Evolutionary conservation across 2,797 vertebrate species (phyloP).

Genomic region (Chromis chromis): DNA sequence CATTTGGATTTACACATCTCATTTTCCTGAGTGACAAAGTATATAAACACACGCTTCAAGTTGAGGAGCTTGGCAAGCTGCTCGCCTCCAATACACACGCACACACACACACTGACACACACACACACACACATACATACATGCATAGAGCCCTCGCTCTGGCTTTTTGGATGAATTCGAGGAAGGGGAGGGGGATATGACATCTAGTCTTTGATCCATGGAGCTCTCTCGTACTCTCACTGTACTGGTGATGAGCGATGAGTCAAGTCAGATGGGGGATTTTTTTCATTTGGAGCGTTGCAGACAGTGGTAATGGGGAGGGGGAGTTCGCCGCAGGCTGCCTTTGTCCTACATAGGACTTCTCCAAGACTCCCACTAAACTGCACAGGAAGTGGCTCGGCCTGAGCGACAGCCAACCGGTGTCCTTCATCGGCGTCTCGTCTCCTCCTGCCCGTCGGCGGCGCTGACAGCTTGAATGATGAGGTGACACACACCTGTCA

Average conservation of each 20-base stretch:
- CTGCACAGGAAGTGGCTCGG: conserved; percentile 64
- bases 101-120: conserved; percentile 30
- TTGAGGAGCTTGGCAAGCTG: conserved; percentile 69
- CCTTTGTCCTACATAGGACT: conserved; percentile 81
- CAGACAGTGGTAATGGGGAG: conserved; percentile 70
- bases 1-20: conserved; percentile 82
- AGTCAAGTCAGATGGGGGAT: conserved; percentile 76
- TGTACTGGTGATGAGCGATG: conserved; percentile 74
- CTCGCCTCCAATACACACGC: conserved; percentile 51
- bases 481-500: conserved; percentile 81
- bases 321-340: conserved; percentile 70
- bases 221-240: conserved; percentile 58
- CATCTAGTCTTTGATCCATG: conserved; percentile 78
- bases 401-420: conserved; percentile 65
- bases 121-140: conserved; percentile 27
- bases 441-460: conserved; percentile 61
- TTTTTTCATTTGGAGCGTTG: conserved; percentile 64
- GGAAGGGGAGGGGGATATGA: conserved; percentile 64
- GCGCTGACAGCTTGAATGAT: conserved; percentile 78
- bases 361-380: conserved; percentile 61
- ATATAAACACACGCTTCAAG: conserved; percentile 81
- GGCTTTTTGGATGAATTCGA: conserved; percentile 65
- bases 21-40: conserved; percentile 83
- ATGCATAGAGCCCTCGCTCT: conserved; percentile 44
- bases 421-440: conserved; percentile 65